Evolutionary conservation across 2,797 vertebrate genomes (phyloP).

Genomic region (Gymnopithys bicolor): DNA sequence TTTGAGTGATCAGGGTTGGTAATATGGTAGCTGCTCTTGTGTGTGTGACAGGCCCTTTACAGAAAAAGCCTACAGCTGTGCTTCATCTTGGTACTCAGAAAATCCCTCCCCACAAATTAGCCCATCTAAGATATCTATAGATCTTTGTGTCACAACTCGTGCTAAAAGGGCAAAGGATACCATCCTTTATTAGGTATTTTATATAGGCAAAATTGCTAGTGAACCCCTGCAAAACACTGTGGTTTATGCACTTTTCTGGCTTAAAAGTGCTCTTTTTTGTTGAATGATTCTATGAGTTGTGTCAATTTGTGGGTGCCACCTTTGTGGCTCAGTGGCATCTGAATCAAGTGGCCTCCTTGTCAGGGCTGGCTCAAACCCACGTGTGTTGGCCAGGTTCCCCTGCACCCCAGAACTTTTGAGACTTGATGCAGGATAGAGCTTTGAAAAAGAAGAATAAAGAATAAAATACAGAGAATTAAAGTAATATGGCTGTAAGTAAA

Average conservation of each 20-base stretch:
- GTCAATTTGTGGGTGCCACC: not conserved
- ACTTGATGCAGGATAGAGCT: not conserved
- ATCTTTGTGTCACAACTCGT: not conserved
- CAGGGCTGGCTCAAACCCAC: not conserved
- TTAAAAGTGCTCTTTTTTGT: not conserved
- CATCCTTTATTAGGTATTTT: not conserved
- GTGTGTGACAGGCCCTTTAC: not conserved
- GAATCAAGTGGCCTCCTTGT: not conserved
- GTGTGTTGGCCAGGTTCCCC: not conserved
- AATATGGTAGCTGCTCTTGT: not conserved
- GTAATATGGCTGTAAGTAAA: not conserved
- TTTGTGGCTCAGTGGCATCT: not conserved
- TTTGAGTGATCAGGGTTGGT: not conserved
- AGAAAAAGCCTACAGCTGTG: conserved; percentile 15
- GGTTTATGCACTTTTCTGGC: not conserved
- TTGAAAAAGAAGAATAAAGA: not conserved
- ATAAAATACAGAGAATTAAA: not conserved
- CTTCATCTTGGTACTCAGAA: not conserved
- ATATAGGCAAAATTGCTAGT: not conserved
- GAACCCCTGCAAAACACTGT: not conserved
- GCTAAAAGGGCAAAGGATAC: not conserved
- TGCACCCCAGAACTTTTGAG: not conserved
- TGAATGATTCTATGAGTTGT: not conserved
- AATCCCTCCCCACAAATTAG: not conserved
- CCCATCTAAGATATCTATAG: not conserved